phyloP scores from a whole-genome alignment of 2,888 invertebrate genomes.

The Pammene fasciana region DNA sequence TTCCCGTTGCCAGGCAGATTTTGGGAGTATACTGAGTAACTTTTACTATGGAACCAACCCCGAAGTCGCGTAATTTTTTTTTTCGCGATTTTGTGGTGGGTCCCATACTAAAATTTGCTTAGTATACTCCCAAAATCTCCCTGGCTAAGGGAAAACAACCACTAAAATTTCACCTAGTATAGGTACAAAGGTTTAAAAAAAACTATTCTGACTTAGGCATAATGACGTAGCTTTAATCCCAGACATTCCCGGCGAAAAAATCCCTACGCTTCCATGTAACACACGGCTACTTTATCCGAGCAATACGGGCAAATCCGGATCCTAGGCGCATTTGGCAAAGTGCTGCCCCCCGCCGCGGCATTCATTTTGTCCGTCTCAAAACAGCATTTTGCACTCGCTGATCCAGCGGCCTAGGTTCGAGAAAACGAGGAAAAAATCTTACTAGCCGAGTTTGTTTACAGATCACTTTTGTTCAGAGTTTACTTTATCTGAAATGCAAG shows the following conservation, averaged over 20 bases:
- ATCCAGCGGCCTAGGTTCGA: constrained; percentile 49
- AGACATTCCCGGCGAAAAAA: not conserved
- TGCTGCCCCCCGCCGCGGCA: constrained; percentile 65
- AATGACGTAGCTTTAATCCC: too few relatives aligned
- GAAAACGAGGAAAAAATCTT: constrained; percentile 39
- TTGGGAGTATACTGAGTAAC: too few relatives aligned
- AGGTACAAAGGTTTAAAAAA: too few relatives aligned
- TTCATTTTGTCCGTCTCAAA: constrained; percentile 67
- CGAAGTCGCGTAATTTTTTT: too few relatives aligned
- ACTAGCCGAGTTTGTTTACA: constrained; percentile 10
- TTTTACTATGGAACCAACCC: too few relatives aligned
- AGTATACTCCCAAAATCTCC: too few relatives aligned
- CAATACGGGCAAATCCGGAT: constrained; percentile 72
- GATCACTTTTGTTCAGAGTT: not conserved
- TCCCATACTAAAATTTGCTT: too few relatives aligned
- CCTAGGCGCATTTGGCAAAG: constrained; percentile 73
- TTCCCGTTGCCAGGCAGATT: too few relatives aligned
- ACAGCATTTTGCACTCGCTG: constrained; percentile 77
- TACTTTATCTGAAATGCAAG: not conserved
- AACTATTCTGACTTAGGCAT: too few relatives aligned
- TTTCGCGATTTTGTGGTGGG: too few relatives aligned
- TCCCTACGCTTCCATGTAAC: constrained; percentile 51
- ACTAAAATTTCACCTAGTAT: too few relatives aligned
- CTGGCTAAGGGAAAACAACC: too few relatives aligned
- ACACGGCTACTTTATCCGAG: constrained; percentile 59